phyloP scores from a whole-genome alignment of 2,797 vertebrate species.

The Oophaga sylvatica region DNA sequence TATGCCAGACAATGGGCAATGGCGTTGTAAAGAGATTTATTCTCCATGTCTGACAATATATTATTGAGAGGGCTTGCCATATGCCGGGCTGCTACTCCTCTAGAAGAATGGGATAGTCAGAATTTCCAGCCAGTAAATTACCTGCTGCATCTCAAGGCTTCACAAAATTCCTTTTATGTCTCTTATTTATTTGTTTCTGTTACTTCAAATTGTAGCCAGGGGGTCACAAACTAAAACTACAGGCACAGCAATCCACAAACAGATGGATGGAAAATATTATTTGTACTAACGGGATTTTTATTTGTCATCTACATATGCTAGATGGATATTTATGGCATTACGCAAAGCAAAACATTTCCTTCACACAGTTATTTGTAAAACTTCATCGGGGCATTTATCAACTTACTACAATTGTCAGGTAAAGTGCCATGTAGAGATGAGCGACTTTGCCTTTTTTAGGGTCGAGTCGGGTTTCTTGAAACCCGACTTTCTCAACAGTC shows the following conservation, averaged over 20 bases:
- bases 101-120: not conserved
- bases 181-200: slow-evolving; percentile 32
- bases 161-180: not conserved
- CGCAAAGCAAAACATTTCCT: not conserved
- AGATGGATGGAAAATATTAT: slow-evolving; percentile 33
- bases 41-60: not conserved
- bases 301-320: slow-evolving; percentile 20
- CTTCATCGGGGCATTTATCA: not conserved
- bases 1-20: not conserved
- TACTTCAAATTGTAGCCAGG: slow-evolving; percentile 32
- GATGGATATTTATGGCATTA: slow-evolving; percentile 3
- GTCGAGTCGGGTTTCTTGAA: too few species aligned
- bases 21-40: slow-evolving; percentile 14
- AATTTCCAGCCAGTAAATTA: slow-evolving; percentile 23
- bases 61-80: slow-evolving; percentile 2
- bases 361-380: not conserved
- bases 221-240: slow-evolving; percentile 2
- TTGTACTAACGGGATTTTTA: slow-evolving; percentile 19
- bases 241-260: not conserved
- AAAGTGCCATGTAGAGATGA: not conserved
- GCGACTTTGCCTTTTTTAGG: too few species aligned
- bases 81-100: not conserved
- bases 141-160: slow-evolving; percentile 9
- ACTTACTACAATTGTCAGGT: too few species aligned
- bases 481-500: too few species aligned